phyloP scores from a whole-genome alignment of 2,888 invertebrate genomes.

The Lasius fuliginosus region DNA sequence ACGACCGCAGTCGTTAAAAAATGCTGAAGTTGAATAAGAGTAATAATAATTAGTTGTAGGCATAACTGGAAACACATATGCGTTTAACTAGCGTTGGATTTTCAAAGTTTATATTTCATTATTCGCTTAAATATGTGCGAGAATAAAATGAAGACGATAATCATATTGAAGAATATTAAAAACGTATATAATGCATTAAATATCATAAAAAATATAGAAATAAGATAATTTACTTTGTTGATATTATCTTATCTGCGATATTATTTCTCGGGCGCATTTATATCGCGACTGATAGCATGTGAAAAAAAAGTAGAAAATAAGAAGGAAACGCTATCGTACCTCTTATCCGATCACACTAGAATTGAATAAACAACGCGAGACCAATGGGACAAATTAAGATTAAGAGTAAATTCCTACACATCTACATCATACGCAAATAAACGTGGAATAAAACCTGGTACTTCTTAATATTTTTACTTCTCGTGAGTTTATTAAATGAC shows the following conservation, averaged over 20 bases:
- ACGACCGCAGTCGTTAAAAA: background rate
- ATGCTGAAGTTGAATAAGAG: background rate
- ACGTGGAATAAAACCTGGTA: background rate
- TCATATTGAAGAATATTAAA: constrained; percentile 11
- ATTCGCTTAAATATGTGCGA: background rate
- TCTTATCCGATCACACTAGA: constrained; percentile 40
- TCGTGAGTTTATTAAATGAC: constrained; percentile 22
- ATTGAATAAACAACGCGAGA: constrained; percentile 43
- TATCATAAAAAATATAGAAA: background rate
- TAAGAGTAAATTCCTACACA: constrained; percentile 18
- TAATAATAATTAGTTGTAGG: constrained; percentile 1
- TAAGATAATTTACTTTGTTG: constrained; percentile 9
- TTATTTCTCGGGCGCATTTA: constrained; percentile 19
- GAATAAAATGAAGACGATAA: constrained; percentile 13
- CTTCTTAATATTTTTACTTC: constrained; percentile 15
- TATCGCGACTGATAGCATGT: background rate
- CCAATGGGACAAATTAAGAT: background rate
- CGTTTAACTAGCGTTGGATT: constrained; percentile 17
- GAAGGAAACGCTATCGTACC: constrained; percentile 6
- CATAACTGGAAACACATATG: constrained; percentile 2
- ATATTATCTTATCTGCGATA: constrained; percentile 26
- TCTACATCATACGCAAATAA: constrained; percentile 18
- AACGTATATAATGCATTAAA: constrained; percentile 13
- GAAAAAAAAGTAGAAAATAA: constrained; percentile 10
- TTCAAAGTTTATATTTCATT: constrained; percentile 14